Evolutionary conservation across 2,797 vertebrate genomes (phyloP).

Genomic region (Epinephelus coioides): DNA sequence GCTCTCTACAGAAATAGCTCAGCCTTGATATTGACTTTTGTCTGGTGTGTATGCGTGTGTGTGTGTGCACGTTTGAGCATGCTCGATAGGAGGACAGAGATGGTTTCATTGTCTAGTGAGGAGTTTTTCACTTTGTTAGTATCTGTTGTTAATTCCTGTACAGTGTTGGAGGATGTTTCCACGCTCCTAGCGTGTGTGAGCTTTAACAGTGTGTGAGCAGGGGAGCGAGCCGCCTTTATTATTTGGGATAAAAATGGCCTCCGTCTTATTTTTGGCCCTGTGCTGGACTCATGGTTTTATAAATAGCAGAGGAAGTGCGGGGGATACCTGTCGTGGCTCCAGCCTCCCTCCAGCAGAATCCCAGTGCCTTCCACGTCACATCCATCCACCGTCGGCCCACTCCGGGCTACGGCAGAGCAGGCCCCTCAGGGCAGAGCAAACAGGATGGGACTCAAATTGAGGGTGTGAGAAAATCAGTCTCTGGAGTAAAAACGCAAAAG

Average conservation of each 20-base stretch:
- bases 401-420: slow-evolving; percentile 47
- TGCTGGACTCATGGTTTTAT: slow-evolving; percentile 79
- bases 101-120: slow-evolving; percentile 58
- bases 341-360: slow-evolving; percentile 70
- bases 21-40: slow-evolving; percentile 87
- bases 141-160: slow-evolving; percentile 30
- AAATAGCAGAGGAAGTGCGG: slow-evolving; percentile 87
- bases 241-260: slow-evolving; percentile 84
- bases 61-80: slow-evolving; percentile 33
- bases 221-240: slow-evolving; percentile 60
- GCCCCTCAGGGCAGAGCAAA: slow-evolving; percentile 69
- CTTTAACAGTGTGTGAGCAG: slow-evolving; percentile 9
- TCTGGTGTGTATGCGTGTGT: slow-evolving; percentile 59
- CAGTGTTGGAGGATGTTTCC: slow-evolving; percentile 9
- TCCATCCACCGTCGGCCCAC: slow-evolving; percentile 71
- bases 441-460: slow-evolving; percentile 77
- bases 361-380: slow-evolving; percentile 74
- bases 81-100: slow-evolving; percentile 52
- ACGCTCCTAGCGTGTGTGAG: slow-evolving; percentile 13
- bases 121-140: slow-evolving; percentile 57
- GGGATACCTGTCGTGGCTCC: slow-evolving; percentile 83
- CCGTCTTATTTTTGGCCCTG: slow-evolving; percentile 86
- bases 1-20: slow-evolving; percentile 87
- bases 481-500: slow-evolving; percentile 52
- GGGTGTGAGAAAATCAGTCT: slow-evolving; percentile 79